phyloP scores from a whole-genome alignment of 2,797 vertebrate species.

The Thalassophryne amazonica region DNA sequence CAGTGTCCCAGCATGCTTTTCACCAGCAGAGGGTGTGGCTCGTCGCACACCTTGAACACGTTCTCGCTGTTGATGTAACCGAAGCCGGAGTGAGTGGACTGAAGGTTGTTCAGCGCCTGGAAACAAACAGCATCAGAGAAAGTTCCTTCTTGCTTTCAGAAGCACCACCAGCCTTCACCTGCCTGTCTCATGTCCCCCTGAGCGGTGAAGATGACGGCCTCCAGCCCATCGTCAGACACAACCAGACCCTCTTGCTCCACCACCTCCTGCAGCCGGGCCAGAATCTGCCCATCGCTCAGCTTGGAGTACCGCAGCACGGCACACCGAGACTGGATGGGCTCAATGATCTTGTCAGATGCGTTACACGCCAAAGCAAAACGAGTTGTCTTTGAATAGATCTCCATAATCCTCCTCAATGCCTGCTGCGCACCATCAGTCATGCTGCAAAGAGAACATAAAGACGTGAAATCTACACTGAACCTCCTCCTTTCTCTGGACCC shows the following conservation, averaged over 20 bases:
- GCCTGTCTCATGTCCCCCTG: conserved; percentile 99
- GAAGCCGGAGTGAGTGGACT: conserved; percentile 94
- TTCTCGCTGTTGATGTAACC: conserved; percentile 95
- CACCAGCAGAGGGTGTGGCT: conserved; percentile 94
- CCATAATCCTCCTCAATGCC: conserved; percentile 95
- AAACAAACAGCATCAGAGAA: not conserved
- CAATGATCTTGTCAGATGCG: conserved; percentile 96
- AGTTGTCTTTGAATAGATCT: conserved; percentile 97
- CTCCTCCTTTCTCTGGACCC: too few species aligned
- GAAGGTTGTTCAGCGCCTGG: conserved; percentile 94
- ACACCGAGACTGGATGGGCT: conserved; percentile 96
- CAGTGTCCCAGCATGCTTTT: conserved; percentile 96
- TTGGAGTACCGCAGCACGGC: conserved; percentile 95
- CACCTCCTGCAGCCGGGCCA: conserved; percentile 86
- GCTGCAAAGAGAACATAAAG: conserved; percentile 67
- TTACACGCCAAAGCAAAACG: conserved; percentile 96
- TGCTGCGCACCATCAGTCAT: conserved; percentile 99
- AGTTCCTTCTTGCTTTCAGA: rapidly evolving
- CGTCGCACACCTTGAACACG: conserved; percentile 97
- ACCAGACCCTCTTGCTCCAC: conserved; percentile 84
- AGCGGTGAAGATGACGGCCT: conserved; percentile 96
- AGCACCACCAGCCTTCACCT: conserved; percentile 6
- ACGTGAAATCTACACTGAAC: too few species aligned
- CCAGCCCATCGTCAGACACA: conserved; percentile 89
- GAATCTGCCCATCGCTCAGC: conserved; percentile 89